Conservation (phyloP, 1,140 invertebrate species). For the Cyrtorhinus lividipennis region DNA sequence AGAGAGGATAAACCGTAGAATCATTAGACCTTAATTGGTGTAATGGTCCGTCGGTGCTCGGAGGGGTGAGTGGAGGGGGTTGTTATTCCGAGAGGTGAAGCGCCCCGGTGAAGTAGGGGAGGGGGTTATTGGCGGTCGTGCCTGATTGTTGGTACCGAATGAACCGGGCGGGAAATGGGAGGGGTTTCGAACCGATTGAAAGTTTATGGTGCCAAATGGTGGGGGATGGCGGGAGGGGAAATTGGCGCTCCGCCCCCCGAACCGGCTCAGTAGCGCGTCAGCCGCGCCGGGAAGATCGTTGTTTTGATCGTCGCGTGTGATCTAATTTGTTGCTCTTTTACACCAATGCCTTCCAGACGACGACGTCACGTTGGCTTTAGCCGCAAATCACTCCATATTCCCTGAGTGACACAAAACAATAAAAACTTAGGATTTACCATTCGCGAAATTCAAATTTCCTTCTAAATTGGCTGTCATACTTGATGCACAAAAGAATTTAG, state of each 20-base stretch:
- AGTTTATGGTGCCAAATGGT: too few species aligned
- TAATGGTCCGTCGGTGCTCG: slow-evolving; percentile 2
- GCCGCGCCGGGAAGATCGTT: background rate
- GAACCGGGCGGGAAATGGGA: background rate
- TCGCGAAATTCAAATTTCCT: too few species aligned
- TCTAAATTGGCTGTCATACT: too few species aligned
- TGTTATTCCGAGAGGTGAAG: background rate
- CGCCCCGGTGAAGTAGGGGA: background rate
- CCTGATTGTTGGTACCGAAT: background rate
- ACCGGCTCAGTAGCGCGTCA: background rate
- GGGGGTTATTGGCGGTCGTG: background rate
- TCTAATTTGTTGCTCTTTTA: too few species aligned
- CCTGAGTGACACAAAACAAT: too few species aligned
- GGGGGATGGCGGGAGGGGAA: background rate
- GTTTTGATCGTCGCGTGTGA: too few species aligned
- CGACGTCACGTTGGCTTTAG: too few species aligned
- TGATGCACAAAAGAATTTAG: too few species aligned
- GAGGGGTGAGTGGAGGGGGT: background rate
- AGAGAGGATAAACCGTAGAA: slow-evolving; percentile 10
- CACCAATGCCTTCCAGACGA: too few species aligned
- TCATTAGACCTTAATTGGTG: slow-evolving; percentile 16
- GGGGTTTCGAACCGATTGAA: background rate
- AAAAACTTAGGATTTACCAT: too few species aligned
- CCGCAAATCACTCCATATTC: too few species aligned
- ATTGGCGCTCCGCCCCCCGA: background rate